Evolutionary conservation across 1,140 invertebrate genomes (phyloP), one percentile per base, ranked within the genome.

Genomic region (Aphelenchoides avenae): DNA sequence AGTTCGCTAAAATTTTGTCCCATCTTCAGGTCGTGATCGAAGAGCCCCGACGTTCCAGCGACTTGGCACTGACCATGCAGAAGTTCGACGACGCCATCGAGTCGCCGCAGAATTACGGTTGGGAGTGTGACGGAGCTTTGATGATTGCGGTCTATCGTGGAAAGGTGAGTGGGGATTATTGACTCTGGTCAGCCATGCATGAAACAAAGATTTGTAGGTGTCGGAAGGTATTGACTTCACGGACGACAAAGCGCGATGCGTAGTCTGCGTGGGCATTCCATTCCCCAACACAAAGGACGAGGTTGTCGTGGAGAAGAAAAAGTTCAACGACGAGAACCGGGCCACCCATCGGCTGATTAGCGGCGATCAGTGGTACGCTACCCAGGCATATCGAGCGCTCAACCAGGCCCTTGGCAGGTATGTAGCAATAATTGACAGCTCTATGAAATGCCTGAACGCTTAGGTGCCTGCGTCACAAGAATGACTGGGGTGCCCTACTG

Each of bases 151-250:
- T 62, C 1, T 62, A 56, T 48, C 47, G 81, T 73, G 84, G 84
- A 48, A 61, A 79, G 11, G 73, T 75, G 9, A 80, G 85, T 34
- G 30, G n/a, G n/a, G n/a, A n/a, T n/a, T n/a, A n/a, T n/a, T n/a
- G n/a, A n/a, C n/a, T n/a, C n/a, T n/a, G n/a, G n/a, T n/a, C n/a
- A n/a, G n/a, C n/a, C n/a, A n/a, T n/a, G n/a, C n/a, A n/a, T n/a
- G n/a, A n/a, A n/a, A n/a, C n/a, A n/a, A n/a, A n/a, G n/a, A 30
- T 20, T 49, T 68, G 29, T 26, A 89, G 80, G 84, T 88, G 4
- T 88, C 87, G 22, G 88, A 90, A 79, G 88, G 88, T 0, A 83
- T 89, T 64, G 87, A 90, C 77, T 89, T 90, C 79, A 83, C 84
- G 29, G 87, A 90, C 72, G 84, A 88, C 47, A 84, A 86, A 78